Percentiles rank a stretch among this genome's conserved stretches.
Conservation (phyloP, 2,888 invertebrate species). For the Autographa gamma region DNA sequence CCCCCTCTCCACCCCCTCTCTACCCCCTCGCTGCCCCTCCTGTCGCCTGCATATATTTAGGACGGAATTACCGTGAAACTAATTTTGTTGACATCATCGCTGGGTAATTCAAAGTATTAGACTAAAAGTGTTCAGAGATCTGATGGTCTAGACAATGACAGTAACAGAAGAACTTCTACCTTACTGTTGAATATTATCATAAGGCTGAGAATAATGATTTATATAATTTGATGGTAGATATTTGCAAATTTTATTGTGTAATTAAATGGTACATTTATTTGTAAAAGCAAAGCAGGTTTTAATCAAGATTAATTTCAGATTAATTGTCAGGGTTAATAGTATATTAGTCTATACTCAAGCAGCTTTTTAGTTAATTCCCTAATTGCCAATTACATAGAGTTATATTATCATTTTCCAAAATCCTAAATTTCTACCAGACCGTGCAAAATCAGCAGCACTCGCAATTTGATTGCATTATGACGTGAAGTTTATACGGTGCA, state of each 20-base stretch:
- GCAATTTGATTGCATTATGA: conserved; percentile 3
- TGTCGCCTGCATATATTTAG: conserved; percentile 40
- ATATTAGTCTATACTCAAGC: too few species aligned
- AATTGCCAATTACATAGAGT: neutral
- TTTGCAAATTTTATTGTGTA: too few species aligned
- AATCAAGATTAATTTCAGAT: too few species aligned
- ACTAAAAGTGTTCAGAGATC: conserved; percentile 1
- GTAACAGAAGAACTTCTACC: too few species aligned
- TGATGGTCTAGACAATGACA: too few species aligned
- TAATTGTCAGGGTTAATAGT: too few species aligned
- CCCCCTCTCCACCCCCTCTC: neutral
- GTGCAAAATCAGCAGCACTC: neutral
- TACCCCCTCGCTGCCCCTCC: neutral
- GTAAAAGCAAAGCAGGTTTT: too few species aligned
- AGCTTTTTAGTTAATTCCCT: neutral
- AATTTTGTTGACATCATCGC: conserved; percentile 26
- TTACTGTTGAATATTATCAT: too few species aligned
- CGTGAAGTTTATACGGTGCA: conserved; percentile 1
- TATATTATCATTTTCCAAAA: neutral
- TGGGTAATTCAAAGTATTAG: conserved; percentile 33
- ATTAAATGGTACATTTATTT: too few species aligned
- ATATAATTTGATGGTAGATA: too few species aligned
- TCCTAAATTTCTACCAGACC: neutral
- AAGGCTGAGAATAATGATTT: too few species aligned
- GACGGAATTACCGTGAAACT: conserved; percentile 26